Evolutionary conservation across 2,113 vertebrate genomes (phyloP), one percentile per base, ranked within the genome.

Genomic region (Lasiurus borealis): DNA sequence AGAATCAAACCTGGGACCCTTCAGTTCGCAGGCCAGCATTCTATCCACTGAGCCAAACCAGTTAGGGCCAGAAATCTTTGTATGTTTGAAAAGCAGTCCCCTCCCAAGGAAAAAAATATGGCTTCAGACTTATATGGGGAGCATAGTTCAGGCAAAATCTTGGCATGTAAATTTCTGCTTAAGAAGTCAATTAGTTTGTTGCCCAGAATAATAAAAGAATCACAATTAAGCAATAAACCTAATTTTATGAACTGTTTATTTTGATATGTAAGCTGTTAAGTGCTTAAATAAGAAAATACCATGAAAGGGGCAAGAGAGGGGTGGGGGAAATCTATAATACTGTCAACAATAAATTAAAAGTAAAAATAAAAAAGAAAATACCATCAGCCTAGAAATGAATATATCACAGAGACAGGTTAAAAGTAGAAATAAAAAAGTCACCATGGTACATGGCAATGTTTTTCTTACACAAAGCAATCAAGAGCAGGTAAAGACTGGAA

Each of bases 131-230:
- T 85, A 85, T 10, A 29, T 27, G 27, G 19, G 46, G 19, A 76
- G 66, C 27, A 85, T 44, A 66, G 64, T 85, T 85, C 71, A 68
- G 13, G 81, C 73, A 54, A 85, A 85, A 92, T n/a, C 27, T 92
- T 44, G n/a, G 44, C 54, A 75, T 18, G 9, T 31, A 73, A 84
- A 59, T 19, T 66, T 91, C 12, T 75, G 44, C 69, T 62, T 88
- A 76, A 76, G 59, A 84, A 77, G 36, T 77, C n/a, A 64, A 64
- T 72, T 54, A n/a, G 15, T 88, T 87, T 46, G 44, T 69, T 34
- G 73, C 23, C n/a, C 34, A 72, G 44, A 25, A 76, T 91, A 44
- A n/a, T 81, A 82, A 66, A 91, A 91, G 36, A 75, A 82, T 87
- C 36, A 50, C 2, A 16, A 85, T n/a, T 86, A 85, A 91, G 21